Evolutionary conservation across 2,888 invertebrate species (phyloP).

Genomic region (Ichneumoninae sp.): DNA sequence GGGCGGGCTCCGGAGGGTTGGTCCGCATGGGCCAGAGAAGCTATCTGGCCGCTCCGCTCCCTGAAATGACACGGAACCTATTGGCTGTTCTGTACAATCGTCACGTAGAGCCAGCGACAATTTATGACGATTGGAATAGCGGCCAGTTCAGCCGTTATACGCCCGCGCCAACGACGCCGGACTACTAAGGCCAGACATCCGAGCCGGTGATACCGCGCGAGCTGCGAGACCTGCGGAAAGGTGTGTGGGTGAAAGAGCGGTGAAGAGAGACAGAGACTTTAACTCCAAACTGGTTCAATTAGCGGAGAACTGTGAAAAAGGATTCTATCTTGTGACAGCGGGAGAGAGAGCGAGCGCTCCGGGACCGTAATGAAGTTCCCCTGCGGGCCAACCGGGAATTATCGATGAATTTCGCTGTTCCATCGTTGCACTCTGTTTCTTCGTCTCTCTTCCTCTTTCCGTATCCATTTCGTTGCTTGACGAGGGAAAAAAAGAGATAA

Average conservation of each 20-base stretch:
- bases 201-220: slow-evolving; percentile 2
- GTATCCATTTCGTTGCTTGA: slow-evolving; percentile 14
- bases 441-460: slow-evolving; percentile 7
- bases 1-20: slow-evolving; percentile 54
- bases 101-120: slow-evolving; percentile 78
- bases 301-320: slow-evolving; percentile 70
- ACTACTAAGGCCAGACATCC: slow-evolving; percentile 61
- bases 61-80: slow-evolving; percentile 75
- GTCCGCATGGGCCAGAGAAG: slow-evolving; percentile 57
- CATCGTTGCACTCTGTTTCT: slow-evolving; percentile 21
- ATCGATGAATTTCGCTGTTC: slow-evolving; percentile 65
- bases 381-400: slow-evolving; percentile 54
- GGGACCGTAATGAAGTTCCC: slow-evolving; percentile 62
- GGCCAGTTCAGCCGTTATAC: slow-evolving; percentile 68
- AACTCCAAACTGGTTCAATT: slow-evolving; percentile 76
- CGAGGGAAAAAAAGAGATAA: background rate
- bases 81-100: slow-evolving; percentile 78
- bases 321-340: slow-evolving; percentile 46
- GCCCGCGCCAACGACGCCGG: slow-evolving; percentile 64
- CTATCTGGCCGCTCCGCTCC: slow-evolving; percentile 61
- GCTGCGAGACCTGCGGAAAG: background rate
- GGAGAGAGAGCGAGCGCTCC: slow-evolving; percentile 10
- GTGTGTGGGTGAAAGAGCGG: slow-evolving; percentile 11
- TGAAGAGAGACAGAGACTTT: slow-evolving; percentile 23
- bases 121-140: slow-evolving; percentile 81